Evolutionary conservation across 2,113 vertebrate species (phyloP).

Genomic region (Phyllostomus discolor): DNA sequence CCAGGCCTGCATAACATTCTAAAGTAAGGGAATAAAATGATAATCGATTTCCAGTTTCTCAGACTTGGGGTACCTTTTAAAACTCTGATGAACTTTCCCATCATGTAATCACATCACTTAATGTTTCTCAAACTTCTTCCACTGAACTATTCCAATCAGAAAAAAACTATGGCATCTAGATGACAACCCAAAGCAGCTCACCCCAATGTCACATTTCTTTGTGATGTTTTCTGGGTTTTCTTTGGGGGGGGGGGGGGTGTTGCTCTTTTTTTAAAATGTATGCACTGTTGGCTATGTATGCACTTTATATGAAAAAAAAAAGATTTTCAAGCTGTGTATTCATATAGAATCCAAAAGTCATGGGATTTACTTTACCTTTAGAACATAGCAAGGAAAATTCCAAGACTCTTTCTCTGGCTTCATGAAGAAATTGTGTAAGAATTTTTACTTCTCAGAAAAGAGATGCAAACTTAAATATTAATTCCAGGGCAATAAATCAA

Average conservation of each 20-base stretch:
- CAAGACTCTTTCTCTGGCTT: not conserved
- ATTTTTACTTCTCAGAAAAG: not conserved
- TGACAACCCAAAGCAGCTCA: not conserved
- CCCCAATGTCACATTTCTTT: not conserved
- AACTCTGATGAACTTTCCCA: not conserved
- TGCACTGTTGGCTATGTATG: not conserved
- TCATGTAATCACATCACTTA: not conserved
- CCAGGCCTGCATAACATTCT: not conserved
- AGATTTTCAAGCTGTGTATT: not conserved
- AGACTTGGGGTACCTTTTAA: not conserved
- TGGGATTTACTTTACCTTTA: not conserved
- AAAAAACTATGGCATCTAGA: not conserved
- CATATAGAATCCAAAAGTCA: not conserved
- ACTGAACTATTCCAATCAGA: not conserved
- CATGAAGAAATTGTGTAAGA: not conserved
- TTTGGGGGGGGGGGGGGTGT: too few species aligned
- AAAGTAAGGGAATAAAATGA: not conserved
- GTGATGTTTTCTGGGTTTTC: not conserved
- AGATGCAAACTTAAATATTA: not conserved
- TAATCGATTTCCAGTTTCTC: constrained; percentile 1
- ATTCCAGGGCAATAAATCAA: not conserved
- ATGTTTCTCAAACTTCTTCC: not conserved
- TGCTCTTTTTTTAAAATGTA: not conserved
- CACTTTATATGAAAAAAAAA: not conserved
- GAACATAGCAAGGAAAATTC: not conserved